Conservation (phyloP, 2,113 vertebrate genomes). For the Coptodon bakossiorum region DNA sequence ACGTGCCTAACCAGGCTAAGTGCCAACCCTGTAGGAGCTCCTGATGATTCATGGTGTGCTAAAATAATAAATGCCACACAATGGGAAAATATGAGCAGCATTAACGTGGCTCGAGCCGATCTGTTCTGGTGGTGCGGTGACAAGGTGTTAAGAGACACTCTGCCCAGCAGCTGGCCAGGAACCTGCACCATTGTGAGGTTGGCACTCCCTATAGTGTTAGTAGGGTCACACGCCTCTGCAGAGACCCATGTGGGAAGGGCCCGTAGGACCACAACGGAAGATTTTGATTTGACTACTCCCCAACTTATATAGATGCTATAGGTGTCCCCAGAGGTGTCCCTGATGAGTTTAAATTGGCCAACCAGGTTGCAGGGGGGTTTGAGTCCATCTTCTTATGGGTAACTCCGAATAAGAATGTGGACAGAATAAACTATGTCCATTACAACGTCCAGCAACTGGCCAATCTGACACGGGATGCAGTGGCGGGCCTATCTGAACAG, state of each 20-base stretch:
- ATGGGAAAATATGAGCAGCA: background rate
- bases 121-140: too few relatives aligned
- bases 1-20: fast-evolving
- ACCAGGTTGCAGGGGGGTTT: background rate
- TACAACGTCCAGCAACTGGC: fast-evolving
- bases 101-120: fast-evolving
- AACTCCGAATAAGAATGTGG: fast-evolving
- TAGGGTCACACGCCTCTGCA: fast-evolving
- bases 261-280: fast-evolving
- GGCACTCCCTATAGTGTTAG: too few relatives aligned
- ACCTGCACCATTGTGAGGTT: too few relatives aligned
- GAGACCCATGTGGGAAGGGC: fast-evolving
- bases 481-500: fast-evolving
- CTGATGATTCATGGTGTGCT: fast-evolving
- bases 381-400: background rate
- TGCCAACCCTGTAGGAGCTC: too few relatives aligned
- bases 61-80: background rate
- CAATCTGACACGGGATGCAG: background rate
- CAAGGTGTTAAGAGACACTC: too few relatives aligned
- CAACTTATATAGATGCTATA: too few relatives aligned
- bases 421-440: fast-evolving
- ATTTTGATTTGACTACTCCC: too few relatives aligned
- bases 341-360: too few relatives aligned
- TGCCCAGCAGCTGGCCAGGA: too few relatives aligned
- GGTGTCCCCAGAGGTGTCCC: too few relatives aligned